Evolutionary conservation across 2,113 vertebrate species (phyloP), one percentile per base, ranked within the genome.

Genomic region (Leucopsar rothschildi): DNA sequence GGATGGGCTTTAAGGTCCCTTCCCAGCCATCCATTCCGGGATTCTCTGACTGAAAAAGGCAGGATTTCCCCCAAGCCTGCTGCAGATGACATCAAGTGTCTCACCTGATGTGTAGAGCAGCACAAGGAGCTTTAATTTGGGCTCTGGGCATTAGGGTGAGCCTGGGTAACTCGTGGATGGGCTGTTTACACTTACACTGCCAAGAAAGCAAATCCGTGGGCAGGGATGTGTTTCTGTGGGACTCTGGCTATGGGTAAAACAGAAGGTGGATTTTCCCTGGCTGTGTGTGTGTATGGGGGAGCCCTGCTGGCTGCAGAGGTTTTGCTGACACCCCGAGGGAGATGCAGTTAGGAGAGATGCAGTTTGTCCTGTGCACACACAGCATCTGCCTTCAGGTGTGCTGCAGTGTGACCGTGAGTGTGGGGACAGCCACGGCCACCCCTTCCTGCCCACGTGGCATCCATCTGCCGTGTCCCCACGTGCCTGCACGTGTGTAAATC

Each of bases 371-470:
- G 5, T 20, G 56, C 45, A 8, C 45, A 9, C 55, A 12, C 31
- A 59, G 42, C 55, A 17, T 3, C 57, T 15, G 19, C 3, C 61
- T 47, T 6, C 47, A 53, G 2, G 14, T 4, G 6, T 13, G 77
- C 42, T 19, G n/a, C 56, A 29, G 0, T 0, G 0, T 3, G 22
- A 33, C 0, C 11, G 1, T 5, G 14, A 20, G 13, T 1, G 24
- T 11, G 72, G 63, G 42, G 28, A n/a, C 4, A 9, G 6, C 31
- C 68, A 4, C 1, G 6, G 73, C 84, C 15, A 6, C 14, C 92
- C 84, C 81, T 33, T 69, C 14, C 77, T 1, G 2, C 57, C 20
- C 3, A 8, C 27, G 0, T 28, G 59, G 49, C 60, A 63, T 47
- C 63, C 39, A 11, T n/a, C 68, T 63, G 82, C 1, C 0, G 5